Conservation (phyloP, 2,888 invertebrate genomes). For the Latrodectus elegans region DNA sequence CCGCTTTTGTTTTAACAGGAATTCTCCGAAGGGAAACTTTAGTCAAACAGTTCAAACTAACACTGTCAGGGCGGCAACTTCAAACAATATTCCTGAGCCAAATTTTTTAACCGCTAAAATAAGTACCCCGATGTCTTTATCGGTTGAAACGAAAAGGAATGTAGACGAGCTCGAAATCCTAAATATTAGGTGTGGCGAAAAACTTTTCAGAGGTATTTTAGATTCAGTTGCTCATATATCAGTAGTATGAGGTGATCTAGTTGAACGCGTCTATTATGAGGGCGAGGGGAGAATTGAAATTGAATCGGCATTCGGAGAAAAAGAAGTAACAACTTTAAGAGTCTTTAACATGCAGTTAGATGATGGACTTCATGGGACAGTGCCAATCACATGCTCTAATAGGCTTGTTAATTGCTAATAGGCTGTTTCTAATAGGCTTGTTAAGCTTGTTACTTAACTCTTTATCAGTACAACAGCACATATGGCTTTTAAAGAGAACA, state of each 20-base stretch:
- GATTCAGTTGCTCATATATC: slow-evolving; percentile 1
- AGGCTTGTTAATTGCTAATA: too few species aligned
- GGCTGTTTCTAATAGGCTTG: background rate
- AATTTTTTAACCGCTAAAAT: too few species aligned
- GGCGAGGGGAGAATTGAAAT: background rate
- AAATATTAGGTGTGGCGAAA: background rate
- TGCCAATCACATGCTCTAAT: background rate
- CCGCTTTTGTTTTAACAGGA: too few species aligned
- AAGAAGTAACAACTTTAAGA: background rate
- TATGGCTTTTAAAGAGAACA: background rate
- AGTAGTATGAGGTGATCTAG: background rate
- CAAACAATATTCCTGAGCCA: too few species aligned
- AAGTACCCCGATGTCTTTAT: too few species aligned
- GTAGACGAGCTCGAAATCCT: background rate
- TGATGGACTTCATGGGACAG: background rate
- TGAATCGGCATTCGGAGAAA: background rate
- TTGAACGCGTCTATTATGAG: background rate
- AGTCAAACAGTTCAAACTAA: background rate
- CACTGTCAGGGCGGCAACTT: too few species aligned
- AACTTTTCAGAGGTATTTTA: background rate
- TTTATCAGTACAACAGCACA: background rate
- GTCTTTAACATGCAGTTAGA: background rate
- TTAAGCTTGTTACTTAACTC: background rate
- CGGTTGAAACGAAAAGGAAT: too few species aligned
- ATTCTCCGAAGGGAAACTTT: too few species aligned